Percentiles rank a stretch among this genome's conserved stretches.
phyloP scores from a whole-genome alignment of 2,888 invertebrate species.

The Erynnis tages region DNA sequence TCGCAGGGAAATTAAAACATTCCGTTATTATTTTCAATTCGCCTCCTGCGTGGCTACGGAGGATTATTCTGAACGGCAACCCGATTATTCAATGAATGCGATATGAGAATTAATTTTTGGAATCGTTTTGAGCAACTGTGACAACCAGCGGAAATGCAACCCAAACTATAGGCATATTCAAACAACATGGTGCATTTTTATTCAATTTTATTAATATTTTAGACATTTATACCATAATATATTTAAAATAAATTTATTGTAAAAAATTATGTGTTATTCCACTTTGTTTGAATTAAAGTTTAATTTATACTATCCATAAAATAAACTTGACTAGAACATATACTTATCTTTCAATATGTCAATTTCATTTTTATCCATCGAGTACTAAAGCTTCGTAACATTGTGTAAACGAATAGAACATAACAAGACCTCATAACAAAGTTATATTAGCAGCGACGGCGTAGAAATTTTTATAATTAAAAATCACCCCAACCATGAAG shows the following conservation, averaged over 20 bases:
- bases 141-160: slow-evolving; percentile 7
- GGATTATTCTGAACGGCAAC: slow-evolving; percentile 30
- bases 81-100: slow-evolving; percentile 28
- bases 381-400: too few species aligned
- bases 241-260: too few species aligned
- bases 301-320: too few species aligned
- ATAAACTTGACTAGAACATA: too few species aligned
- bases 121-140: slow-evolving; percentile 18
- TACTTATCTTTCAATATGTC: too few species aligned
- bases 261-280: too few species aligned
- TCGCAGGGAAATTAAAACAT: slow-evolving; percentile 81
- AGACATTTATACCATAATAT: too few species aligned
- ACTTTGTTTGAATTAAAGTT: too few species aligned
- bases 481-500: slow-evolving; percentile 72
- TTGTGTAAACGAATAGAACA: slow-evolving; percentile 37
- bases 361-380: too few species aligned
- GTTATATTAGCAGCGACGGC: slow-evolving; percentile 66
- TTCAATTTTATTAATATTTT: too few species aligned
- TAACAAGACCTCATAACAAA: slow-evolving; percentile 56
- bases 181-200: too few species aligned
- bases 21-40: slow-evolving; percentile 73
- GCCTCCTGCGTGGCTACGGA: slow-evolving; percentile 36
- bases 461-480: slow-evolving; percentile 80
- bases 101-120: slow-evolving; percentile 28
- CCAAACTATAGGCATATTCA: background rate